Conservation (phyloP, 2,797 vertebrate genomes). For the Paedocypris micromegethes region DNA sequence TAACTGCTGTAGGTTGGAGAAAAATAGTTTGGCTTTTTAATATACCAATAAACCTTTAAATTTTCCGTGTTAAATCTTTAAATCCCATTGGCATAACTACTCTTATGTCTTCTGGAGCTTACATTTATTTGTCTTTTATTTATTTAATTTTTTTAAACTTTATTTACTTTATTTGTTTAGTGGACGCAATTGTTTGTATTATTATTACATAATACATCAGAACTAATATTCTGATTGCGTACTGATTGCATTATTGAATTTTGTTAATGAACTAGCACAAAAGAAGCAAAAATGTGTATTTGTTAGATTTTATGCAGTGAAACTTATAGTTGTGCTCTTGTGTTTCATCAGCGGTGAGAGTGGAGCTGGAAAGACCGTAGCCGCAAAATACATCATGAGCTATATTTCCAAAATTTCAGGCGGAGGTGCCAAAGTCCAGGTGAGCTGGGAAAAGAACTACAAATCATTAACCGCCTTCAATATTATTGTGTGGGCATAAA, state of each 20-base stretch:
- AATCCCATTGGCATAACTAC: not conserved
- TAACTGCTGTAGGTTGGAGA: not conserved
- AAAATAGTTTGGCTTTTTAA: not conserved
- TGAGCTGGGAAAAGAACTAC: constrained; percentile 49
- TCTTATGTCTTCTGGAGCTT: too few relatives aligned
- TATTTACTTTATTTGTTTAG: not conserved
- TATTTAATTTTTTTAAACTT: not conserved
- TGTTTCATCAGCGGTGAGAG: constrained; percentile 82
- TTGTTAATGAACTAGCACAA: too few relatives aligned
- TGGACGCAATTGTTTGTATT: too few relatives aligned
- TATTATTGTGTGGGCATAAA: too few relatives aligned
- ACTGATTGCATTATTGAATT: too few relatives aligned
- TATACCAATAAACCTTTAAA: not conserved
- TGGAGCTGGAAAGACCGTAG: constrained; percentile 95
- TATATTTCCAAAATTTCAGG: constrained; percentile 94
- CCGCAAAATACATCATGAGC: constrained; percentile 97
- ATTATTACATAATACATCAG: too few relatives aligned
- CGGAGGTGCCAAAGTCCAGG: constrained; percentile 92
- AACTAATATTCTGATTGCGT: not conserved
- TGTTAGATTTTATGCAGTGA: not conserved
- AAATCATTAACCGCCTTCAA: too few relatives aligned
- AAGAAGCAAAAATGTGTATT: not conserved
- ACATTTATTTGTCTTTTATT: too few relatives aligned
- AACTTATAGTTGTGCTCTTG: not conserved
- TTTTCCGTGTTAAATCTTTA: not conserved